These are phyloP conservation scores for Glaucopsyche alexis DNA, from an alignment of 2,888 invertebrate species.

Conservation along the genomic window DNA sequence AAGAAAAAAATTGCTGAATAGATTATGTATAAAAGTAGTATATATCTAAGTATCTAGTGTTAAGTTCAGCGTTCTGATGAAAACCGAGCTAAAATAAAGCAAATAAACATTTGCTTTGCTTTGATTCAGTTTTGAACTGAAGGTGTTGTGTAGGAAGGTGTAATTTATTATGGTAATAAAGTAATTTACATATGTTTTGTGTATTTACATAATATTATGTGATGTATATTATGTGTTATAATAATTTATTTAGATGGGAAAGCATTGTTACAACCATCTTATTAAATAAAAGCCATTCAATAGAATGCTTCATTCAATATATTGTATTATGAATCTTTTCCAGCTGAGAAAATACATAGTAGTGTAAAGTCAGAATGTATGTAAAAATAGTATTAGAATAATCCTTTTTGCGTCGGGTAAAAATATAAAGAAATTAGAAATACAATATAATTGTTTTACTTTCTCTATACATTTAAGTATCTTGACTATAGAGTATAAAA, in stretches of 20 bases:
- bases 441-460: neutral
- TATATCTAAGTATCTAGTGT: neutral
- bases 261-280: too few species aligned
- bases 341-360: neutral
- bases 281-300: too few species aligned
- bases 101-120: neutral
- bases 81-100: neutral
- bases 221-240: too few species aligned
- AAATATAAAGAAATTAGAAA: neutral
- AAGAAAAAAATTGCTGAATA: conserved; percentile 43
- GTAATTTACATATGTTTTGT: too few species aligned
- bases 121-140: neutral
- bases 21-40: neutral
- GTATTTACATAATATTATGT: too few species aligned
- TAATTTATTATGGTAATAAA: too few species aligned
- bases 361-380: neutral
- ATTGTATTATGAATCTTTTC: too few species aligned
- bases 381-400: neutral
- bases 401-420: neutral
- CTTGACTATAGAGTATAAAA: neutral
- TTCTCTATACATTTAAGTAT: conserved; percentile 5
- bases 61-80: neutral
- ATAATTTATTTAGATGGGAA: too few species aligned
- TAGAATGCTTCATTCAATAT: too few species aligned
- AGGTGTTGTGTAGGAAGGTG: neutral